phyloP scores from a whole-genome alignment of 1,140 invertebrate genomes.

The Cephus cinctus region DNA sequence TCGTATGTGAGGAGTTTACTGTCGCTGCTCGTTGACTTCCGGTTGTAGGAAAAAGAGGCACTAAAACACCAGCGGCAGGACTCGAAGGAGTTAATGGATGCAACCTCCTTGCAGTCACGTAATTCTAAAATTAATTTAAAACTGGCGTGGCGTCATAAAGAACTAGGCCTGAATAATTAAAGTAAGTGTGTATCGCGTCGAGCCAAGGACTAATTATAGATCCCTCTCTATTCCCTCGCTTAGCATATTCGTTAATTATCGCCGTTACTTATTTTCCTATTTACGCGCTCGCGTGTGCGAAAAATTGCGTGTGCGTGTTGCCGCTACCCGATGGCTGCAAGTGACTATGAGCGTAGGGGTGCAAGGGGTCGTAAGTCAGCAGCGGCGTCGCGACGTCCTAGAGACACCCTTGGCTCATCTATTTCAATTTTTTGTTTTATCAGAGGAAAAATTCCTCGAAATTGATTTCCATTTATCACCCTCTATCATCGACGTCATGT shows the following conservation, averaged over 20 bases:
- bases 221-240: slow-evolving; percentile 36
- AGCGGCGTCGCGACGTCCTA: too few species aligned
- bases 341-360: too few species aligned
- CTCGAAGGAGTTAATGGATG: slow-evolving; percentile 35
- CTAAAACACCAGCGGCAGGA: slow-evolving; percentile 25
- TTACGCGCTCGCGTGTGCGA: slow-evolving; percentile 26
- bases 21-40: too few species aligned
- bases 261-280: slow-evolving; percentile 8
- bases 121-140: slow-evolving; percentile 45
- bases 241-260: slow-evolving; percentile 45
- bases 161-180: slow-evolving; percentile 47
- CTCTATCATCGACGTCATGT: too few species aligned
- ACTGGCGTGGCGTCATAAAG: slow-evolving; percentile 29
- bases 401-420: too few species aligned
- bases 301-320: slow-evolving; percentile 28
- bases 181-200: slow-evolving; percentile 32
- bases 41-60: too few species aligned
- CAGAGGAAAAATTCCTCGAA: too few species aligned
- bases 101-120: slow-evolving; percentile 43
- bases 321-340: slow-evolving; percentile 16
- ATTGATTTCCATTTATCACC: too few species aligned
- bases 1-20: too few species aligned
- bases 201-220: slow-evolving; percentile 42
- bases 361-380: too few species aligned
- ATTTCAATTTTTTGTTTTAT: too few species aligned